These are phyloP conservation scores for Chionomys nivalis DNA, from an alignment of 2,113 vertebrate species.

Conservation along the genomic window DNA sequence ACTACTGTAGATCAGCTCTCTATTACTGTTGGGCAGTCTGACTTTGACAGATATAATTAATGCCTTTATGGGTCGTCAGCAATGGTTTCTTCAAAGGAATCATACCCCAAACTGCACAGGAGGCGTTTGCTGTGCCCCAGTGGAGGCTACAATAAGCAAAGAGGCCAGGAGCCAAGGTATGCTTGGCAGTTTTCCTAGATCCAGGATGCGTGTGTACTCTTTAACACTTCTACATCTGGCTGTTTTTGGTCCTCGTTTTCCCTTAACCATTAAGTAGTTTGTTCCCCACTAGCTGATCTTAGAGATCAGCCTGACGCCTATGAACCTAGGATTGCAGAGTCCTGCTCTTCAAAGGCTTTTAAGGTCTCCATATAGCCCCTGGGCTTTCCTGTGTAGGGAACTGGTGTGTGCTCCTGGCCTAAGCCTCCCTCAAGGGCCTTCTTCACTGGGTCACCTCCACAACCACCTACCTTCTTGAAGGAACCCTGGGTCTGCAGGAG, in stretches of 20 bases:
- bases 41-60: not conserved
- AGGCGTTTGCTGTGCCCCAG: not conserved
- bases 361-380: not conserved
- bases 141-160: not conserved
- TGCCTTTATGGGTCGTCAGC: not conserved
- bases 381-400: not conserved
- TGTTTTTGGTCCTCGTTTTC: not conserved
- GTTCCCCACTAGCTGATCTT: not conserved
- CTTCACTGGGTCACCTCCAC: fast-evolving
- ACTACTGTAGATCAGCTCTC: not conserved
- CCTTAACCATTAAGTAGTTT: not conserved
- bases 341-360: not conserved
- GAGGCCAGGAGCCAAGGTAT: not conserved
- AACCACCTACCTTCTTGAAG: slow-evolving; percentile 89
- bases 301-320: not conserved
- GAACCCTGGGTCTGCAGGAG: slow-evolving; percentile 90
- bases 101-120: not conserved
- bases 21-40: not conserved
- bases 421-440: not conserved
- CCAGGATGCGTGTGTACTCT: not conserved
- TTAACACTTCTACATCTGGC: not conserved
- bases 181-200: not conserved
- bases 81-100: not conserved
- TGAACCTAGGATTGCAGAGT: not conserved
- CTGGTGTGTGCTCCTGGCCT: not conserved